Base-by-base conservation (phyloP, 37 sponge, comb jelly and placozoan species). In the Aplysina aerophoba region DNA sequence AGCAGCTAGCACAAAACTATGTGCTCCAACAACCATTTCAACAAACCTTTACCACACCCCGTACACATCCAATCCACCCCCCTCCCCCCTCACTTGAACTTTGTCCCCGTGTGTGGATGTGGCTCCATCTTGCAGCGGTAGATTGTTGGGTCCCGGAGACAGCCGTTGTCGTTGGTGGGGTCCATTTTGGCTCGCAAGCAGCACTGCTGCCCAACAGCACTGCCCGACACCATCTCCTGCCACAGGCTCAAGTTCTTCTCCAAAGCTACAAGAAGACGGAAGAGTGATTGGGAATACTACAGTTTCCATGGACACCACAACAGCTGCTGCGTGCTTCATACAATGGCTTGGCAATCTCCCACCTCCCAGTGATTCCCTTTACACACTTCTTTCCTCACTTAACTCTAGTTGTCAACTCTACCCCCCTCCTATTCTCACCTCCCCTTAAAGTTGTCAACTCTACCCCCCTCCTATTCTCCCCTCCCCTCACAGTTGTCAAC, bases 111-210 rank as follows among this genome's bases (percentile, higher is more conserved):
- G 33, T 83, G 84, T 3, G 92, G 91, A 71, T 98, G 99, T 30
- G 94, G 21, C 73, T 96, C 95, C 58, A 84, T 41, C 69, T 93
- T 92, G 81, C 95, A 94, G 33, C 99, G 87, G 79, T 91, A 98
- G 24, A 98, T 88, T 55, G 95, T 92, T 21, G 99, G 99, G 78
- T 98, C 99, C 59, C 99, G 63, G 80, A 98, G 39, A 73, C 95
- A 94, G 4, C 99, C 99, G 87, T 98, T 98, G 67, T 89, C 93
- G 27, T 93, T 96, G 40, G 57, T 24, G 73, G 79, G 80, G 85
- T 98, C 99, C 1, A 98, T 98, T 87, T 87, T 96, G 0, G 96
- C 99, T 28, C 99, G 81, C 21, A 98, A 80, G 84, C 97, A 98
- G 58, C 93, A 98, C 63, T 66, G 38, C 38, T 83, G 83, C 0